A percentile compares a stretch with the other conserved stretches of the same genome.
phyloP scores from a whole-genome alignment of 2,797 vertebrate species.

The Lepidocolaptes lacrymiger region DNA sequence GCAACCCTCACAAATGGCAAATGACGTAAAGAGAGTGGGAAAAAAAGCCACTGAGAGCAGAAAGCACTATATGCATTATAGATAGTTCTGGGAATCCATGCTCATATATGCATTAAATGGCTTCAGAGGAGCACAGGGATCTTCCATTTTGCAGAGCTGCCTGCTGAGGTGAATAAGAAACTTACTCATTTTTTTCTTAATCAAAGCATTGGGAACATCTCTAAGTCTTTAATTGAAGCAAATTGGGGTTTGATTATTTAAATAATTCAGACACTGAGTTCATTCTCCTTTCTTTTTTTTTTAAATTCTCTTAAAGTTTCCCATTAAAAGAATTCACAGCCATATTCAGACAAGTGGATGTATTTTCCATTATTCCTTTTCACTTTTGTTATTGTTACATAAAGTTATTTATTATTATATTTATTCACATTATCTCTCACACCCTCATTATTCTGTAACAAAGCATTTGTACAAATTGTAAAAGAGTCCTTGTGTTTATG shows the following conservation, averaged over 20 bases:
- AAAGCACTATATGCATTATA: slow-evolving; percentile 86
- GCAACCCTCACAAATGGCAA: slow-evolving; percentile 92
- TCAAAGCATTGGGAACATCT: slow-evolving; percentile 39
- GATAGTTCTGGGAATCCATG: slow-evolving; percentile 82
- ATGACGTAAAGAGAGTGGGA: slow-evolving; percentile 91
- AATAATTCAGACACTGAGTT: slow-evolving; percentile 1
- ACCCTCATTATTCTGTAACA: background rate
- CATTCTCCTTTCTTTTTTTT: background rate
- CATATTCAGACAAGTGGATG: background rate
- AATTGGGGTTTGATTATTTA: slow-evolving; percentile 29
- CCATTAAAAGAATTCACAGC: slow-evolving; percentile 2
- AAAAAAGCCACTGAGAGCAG: slow-evolving; percentile 84
- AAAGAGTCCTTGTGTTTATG: background rate
- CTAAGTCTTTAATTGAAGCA: slow-evolving; percentile 54
- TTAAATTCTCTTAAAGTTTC: background rate
- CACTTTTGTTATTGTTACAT: background rate
- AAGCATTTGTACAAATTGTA: background rate
- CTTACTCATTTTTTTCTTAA: slow-evolving; percentile 44
- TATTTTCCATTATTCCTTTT: background rate
- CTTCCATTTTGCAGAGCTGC: slow-evolving; percentile 54
- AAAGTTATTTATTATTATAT: background rate
- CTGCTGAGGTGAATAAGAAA: slow-evolving; percentile 50
- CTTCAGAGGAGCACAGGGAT: slow-evolving; percentile 76
- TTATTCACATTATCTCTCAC: background rate
- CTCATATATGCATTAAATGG: slow-evolving; percentile 77